A percentile compares a stretch with the other conserved stretches of the same genome.
Conservation (phyloP, 2,113 vertebrate genomes). For the Nannospalax galili region DNA sequence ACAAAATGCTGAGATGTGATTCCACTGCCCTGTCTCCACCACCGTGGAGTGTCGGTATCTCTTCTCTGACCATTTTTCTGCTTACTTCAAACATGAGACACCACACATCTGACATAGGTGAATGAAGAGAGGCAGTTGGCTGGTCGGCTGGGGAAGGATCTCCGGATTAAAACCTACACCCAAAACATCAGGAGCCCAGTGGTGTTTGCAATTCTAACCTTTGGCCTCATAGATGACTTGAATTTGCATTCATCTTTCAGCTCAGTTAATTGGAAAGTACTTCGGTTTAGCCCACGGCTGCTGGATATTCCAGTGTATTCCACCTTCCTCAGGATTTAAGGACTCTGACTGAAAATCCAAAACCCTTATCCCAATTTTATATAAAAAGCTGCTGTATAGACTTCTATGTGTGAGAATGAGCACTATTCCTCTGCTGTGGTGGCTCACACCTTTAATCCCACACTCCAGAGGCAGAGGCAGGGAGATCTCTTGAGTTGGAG, state of each 20-base stretch:
- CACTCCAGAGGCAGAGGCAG: too few species aligned
- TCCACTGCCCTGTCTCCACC: too few species aligned
- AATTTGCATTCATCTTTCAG: slow-evolving; percentile 6
- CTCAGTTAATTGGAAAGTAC: background rate
- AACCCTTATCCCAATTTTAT: too few species aligned
- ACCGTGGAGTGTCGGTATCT: background rate
- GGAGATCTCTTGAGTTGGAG: too few species aligned
- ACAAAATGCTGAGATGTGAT: background rate
- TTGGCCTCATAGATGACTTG: background rate
- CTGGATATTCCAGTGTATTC: slow-evolving; percentile 18
- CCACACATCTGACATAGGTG: background rate
- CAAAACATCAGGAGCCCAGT: background rate
- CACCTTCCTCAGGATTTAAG: background rate
- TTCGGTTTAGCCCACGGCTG: background rate
- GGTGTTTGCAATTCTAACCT: background rate
- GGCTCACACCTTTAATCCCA: too few species aligned
- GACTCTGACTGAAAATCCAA: too few species aligned
- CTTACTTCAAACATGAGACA: background rate
- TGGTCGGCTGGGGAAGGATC: too few species aligned
- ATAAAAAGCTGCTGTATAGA: too few species aligned
- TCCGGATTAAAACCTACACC: slow-evolving; percentile 13
- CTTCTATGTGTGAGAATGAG: background rate
- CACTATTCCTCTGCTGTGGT: background rate
- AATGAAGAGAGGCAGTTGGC: slow-evolving; percentile 7
- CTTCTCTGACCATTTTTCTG: background rate